These are phyloP conservation scores for Mirza zaza DNA, from an alignment of 2,113 vertebrate genomes.

Conservation along the genomic window DNA sequence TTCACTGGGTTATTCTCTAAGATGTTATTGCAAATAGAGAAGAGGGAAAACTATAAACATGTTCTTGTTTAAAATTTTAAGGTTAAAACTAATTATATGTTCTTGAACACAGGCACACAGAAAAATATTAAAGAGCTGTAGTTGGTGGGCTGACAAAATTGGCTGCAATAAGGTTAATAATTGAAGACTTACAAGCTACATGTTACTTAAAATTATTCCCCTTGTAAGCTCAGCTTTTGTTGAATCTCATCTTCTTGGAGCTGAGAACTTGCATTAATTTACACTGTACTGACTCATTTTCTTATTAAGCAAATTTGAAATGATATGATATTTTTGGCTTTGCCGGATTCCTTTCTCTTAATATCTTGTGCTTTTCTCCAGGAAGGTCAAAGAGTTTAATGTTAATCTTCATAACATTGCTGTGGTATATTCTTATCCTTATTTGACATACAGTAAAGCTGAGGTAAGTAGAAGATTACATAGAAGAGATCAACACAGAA, in stretches of 20 bases:
- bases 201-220: slow-evolving; percentile 47
- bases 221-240: slow-evolving; percentile 10
- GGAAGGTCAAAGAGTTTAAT: slow-evolving; percentile 55
- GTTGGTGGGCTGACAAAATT: slow-evolving; percentile 12
- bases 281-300: slow-evolving; percentile 59
- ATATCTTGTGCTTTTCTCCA: slow-evolving; percentile 30
- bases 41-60: neutral
- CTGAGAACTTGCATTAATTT: slow-evolving; percentile 43
- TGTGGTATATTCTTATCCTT: slow-evolving; percentile 2
- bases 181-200: neutral
- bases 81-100: slow-evolving; percentile 63
- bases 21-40: slow-evolving; percentile 5
- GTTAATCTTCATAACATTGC: slow-evolving; percentile 13
- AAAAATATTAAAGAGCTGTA: neutral
- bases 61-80: slow-evolving; percentile 51
- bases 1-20: neutral
- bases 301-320: slow-evolving; percentile 63
- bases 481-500: neutral
- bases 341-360: slow-evolving; percentile 39
- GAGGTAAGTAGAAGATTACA: neutral
- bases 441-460: neutral
- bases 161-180: neutral
- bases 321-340: slow-evolving; percentile 55
- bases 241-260: neutral
- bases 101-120: slow-evolving; percentile 57